phyloP scores from a whole-genome alignment of 2,888 invertebrate species.

The Lacanobia wlatinum region DNA sequence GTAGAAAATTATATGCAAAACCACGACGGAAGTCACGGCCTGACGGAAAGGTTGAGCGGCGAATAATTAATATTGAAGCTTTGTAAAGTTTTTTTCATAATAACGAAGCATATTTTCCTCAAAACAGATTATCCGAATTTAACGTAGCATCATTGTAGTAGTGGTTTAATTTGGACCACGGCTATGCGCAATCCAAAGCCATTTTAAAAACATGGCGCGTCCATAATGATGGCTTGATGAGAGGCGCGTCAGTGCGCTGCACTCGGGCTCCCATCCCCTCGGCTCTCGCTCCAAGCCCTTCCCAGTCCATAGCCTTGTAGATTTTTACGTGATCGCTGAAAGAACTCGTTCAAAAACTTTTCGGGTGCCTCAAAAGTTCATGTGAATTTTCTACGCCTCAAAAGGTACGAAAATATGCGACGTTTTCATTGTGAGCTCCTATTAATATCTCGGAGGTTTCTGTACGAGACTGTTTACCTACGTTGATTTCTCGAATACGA shows the following conservation, averaged over 20 bases:
- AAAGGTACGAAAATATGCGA: not conserved
- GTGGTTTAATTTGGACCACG: slow-evolving; percentile 86
- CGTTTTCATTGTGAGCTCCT: not conserved
- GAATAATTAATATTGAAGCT: slow-evolving; percentile 85
- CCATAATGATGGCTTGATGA: slow-evolving; percentile 89
- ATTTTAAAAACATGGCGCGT: slow-evolving; percentile 90
- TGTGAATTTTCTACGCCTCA: not conserved
- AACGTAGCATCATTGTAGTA: slow-evolving; percentile 83
- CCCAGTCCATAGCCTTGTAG: slow-evolving; percentile 53
- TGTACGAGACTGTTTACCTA: not conserved
- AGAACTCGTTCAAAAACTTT: slow-evolving; percentile 49
- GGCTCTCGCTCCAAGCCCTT: slow-evolving; percentile 54
- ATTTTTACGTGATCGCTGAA: slow-evolving; percentile 68
- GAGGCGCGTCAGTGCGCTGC: slow-evolving; percentile 79
- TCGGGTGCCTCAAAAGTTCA: slow-evolving; percentile 7
- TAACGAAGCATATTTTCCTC: slow-evolving; percentile 75
- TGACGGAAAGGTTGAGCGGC: slow-evolving; percentile 77
- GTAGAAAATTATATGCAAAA: slow-evolving; percentile 89
- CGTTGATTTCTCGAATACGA: not conserved
- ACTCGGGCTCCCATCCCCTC: slow-evolving; percentile 61
- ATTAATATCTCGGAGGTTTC: not conserved
- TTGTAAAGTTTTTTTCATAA: slow-evolving; percentile 77
- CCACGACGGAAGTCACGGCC: slow-evolving; percentile 84
- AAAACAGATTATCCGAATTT: slow-evolving; percentile 81
- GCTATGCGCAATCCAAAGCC: slow-evolving; percentile 84